These are phyloP conservation scores for Orthosia incerta DNA, from an alignment of 2,888 invertebrate species.

Conservation along the genomic window DNA sequence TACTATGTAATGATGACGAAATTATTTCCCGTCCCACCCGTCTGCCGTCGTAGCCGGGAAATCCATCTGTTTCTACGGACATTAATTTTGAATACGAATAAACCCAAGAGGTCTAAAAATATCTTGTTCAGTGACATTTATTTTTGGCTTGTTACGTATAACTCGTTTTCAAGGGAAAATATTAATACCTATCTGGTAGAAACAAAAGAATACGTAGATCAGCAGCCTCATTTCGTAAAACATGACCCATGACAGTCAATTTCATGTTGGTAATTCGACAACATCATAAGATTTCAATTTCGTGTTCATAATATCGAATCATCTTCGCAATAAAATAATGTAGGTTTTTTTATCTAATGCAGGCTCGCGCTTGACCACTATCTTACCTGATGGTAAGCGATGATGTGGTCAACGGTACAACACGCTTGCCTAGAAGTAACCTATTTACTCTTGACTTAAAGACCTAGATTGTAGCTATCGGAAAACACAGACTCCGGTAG, in stretches of 20 bases:
- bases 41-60: slow-evolving; percentile 21
- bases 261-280: not conserved
- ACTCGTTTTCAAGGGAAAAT: not conserved
- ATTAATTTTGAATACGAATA: slow-evolving; percentile 53
- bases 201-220: not conserved
- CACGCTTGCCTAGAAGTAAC: too few relatives aligned
- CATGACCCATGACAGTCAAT: not conserved
- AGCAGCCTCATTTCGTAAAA: not conserved
- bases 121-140: slow-evolving; percentile 1
- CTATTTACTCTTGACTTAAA: too few relatives aligned
- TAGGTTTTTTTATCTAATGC: too few relatives aligned
- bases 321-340: too few relatives aligned
- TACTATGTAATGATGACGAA: too few relatives aligned
- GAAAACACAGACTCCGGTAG: too few relatives aligned
- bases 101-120: slow-evolving; percentile 3
- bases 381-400: too few relatives aligned
- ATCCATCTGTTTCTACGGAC: slow-evolving; percentile 46
- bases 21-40: slow-evolving; percentile 39
- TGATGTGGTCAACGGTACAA: too few relatives aligned
- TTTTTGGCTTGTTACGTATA: not conserved
- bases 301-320: too few relatives aligned
- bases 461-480: too few relatives aligned
- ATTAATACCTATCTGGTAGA: not conserved
- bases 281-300: too few relatives aligned
- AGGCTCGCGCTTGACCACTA: too few relatives aligned